These are phyloP conservation scores for Montipora capitata DNA, from an alignment of 92 coral and sea anemone species.

Conservation along the genomic window DNA sequence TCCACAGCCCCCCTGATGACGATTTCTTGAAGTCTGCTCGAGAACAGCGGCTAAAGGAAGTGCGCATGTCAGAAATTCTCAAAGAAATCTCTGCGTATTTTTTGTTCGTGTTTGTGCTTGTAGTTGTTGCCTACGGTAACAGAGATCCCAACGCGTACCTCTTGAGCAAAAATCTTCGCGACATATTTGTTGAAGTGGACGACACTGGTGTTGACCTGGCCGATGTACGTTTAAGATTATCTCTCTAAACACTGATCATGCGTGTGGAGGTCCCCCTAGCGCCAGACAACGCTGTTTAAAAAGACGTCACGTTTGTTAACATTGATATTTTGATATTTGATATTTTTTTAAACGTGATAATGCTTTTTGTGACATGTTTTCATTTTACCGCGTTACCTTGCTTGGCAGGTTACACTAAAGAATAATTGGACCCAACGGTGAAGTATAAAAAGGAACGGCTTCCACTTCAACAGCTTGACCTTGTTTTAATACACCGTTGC, in stretches of 20 bases:
- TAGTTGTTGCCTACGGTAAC: slow-evolving; percentile 92
- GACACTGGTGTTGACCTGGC: slow-evolving; percentile 63
- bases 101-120: slow-evolving; percentile 76
- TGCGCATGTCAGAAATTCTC: slow-evolving; percentile 82
- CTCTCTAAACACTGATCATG: neutral
- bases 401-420: too few relatives aligned
- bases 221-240: slow-evolving; percentile 62
- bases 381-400: too few relatives aligned
- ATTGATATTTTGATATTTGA: too few relatives aligned
- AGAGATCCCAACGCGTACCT: slow-evolving; percentile 87
- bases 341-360: too few relatives aligned
- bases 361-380: too few relatives aligned
- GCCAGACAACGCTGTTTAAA: too few relatives aligned
- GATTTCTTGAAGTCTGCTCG: slow-evolving; percentile 80
- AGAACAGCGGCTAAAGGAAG: slow-evolving; percentile 84
- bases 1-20: slow-evolving; percentile 87
- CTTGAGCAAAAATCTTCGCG: slow-evolving; percentile 78
- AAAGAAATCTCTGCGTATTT: slow-evolving; percentile 89
- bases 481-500: too few relatives aligned
- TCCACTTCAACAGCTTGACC: too few relatives aligned
- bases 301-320: too few relatives aligned
- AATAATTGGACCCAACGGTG: too few relatives aligned
- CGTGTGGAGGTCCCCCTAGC: neutral
- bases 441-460: too few relatives aligned
- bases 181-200: slow-evolving; percentile 78